These are phyloP conservation scores for Neosalanx taihuensis DNA, from an alignment of 2,797 vertebrate genomes.

Conservation along the genomic window DNA sequence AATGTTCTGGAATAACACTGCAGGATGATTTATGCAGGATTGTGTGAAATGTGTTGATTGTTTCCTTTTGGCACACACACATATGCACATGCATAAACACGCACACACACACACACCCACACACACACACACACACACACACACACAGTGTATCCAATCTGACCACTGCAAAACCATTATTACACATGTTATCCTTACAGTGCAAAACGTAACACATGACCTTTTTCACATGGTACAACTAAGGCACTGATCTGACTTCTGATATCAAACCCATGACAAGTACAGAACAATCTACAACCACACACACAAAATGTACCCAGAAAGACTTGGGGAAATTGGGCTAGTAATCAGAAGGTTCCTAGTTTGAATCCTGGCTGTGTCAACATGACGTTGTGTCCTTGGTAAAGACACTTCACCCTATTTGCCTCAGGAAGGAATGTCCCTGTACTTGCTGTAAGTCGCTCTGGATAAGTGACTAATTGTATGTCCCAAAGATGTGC, in stretches of 20 bases:
- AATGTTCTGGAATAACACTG: slow-evolving; percentile 15
- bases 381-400: too few relatives aligned
- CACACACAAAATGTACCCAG: slow-evolving; percentile 9
- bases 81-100: slow-evolving; percentile 6
- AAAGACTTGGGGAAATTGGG: too few relatives aligned
- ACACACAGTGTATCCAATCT: slow-evolving; percentile 38
- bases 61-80: not conserved
- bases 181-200: slow-evolving; percentile 30
- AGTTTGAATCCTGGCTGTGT: too few relatives aligned
- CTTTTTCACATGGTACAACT: slow-evolving; percentile 41
- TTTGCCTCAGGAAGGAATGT: too few relatives aligned
- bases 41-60: slow-evolving; percentile 8
- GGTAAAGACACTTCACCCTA: too few relatives aligned
- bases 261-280: not conserved
- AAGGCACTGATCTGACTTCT: slow-evolving; percentile 10
- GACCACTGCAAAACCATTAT: slow-evolving; percentile 36
- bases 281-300: slow-evolving; percentile 5
- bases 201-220: slow-evolving; percentile 40
- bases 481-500: too few relatives aligned
- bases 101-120: not conserved
- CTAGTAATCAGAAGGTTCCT: too few relatives aligned
- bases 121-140: not conserved
- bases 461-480: too few relatives aligned
- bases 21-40: slow-evolving; percentile 14
- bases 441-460: too few relatives aligned